A percentile compares a stretch with the other conserved stretches of the same genome.
These are phyloP conservation scores for Hepsetus odoe DNA, from an alignment of 2,113 vertebrate genomes.

Conservation along the genomic window DNA sequence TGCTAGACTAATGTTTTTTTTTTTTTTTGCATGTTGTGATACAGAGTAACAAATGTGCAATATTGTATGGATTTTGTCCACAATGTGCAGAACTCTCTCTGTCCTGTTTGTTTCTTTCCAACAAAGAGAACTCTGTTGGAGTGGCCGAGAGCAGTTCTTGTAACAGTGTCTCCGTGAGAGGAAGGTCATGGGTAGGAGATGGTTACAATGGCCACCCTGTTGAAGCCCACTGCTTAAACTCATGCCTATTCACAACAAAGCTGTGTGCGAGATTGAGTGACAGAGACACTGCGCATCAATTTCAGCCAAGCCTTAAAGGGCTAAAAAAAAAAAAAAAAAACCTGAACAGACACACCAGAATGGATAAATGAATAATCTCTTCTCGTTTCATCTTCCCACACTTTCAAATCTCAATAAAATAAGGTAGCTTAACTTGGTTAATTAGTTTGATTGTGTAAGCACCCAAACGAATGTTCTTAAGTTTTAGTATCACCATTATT, in stretches of 20 bases:
- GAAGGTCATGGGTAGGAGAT: constrained; percentile 54
- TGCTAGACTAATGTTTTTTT: too few relatives aligned
- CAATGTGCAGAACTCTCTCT: not conserved
- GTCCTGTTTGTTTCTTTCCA: constrained; percentile 60
- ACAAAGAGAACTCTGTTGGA: constrained; percentile 54
- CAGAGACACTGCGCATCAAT: not conserved
- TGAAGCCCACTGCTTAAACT: constrained; percentile 46
- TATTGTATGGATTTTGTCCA: too few relatives aligned
- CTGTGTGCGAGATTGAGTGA: not conserved
- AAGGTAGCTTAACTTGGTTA: too few relatives aligned
- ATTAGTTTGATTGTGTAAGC: too few relatives aligned
- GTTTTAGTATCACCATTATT: too few relatives aligned
- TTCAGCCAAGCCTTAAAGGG: not conserved
- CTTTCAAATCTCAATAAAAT: too few relatives aligned
- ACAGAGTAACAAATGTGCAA: too few relatives aligned
- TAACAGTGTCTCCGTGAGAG: constrained; percentile 56
- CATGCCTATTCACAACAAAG: constrained; percentile 46
- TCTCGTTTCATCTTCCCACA: too few relatives aligned
- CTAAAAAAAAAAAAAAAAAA: not conserved
- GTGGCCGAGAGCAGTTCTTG: constrained; percentile 8
- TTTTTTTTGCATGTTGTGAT: too few relatives aligned
- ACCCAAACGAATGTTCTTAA: too few relatives aligned
- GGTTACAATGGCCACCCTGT: constrained; percentile 69
- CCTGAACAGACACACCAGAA: too few relatives aligned
- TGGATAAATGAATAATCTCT: too few relatives aligned